A percentile compares a stretch with the other conserved stretches of the same genome.
phyloP scores from a whole-genome alignment of 1,140 invertebrate genomes.

The Drosophila watanabei region DNA sequence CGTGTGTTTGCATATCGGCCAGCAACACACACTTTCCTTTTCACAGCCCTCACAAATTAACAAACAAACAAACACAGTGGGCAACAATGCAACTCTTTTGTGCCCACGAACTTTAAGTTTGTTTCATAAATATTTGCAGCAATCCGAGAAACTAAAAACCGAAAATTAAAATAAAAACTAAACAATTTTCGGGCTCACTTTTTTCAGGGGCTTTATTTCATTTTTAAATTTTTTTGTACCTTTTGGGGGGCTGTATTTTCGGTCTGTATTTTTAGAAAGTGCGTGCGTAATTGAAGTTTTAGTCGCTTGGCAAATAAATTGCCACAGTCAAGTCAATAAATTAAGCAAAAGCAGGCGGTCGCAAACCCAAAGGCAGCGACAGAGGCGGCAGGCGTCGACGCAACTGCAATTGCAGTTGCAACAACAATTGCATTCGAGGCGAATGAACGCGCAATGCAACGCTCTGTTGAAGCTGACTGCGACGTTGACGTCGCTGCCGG shows the following conservation, averaged over 20 bases:
- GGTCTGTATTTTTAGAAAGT: constrained; percentile 74
- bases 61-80: constrained; percentile 8
- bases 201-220: constrained; percentile 18
- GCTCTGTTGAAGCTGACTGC: constrained; percentile 38
- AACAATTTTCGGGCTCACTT: constrained; percentile 20
- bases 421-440: constrained; percentile 50
- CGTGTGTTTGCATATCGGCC: constrained; percentile 56
- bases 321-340: constrained; percentile 77
- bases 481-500: constrained; percentile 48
- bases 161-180: constrained; percentile 20
- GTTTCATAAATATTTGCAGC: constrained; percentile 77
- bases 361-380: constrained; percentile 8
- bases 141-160: constrained; percentile 21
- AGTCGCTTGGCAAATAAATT: constrained; percentile 77
- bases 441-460: constrained; percentile 60
- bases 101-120: constrained; percentile 56
- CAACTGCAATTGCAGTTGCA: constrained; percentile 28
- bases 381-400: constrained; percentile 9
- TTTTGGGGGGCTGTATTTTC: neutral
- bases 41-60: constrained; percentile 46
- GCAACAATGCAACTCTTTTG: constrained; percentile 71
- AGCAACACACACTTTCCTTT: constrained; percentile 69
- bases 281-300: constrained; percentile 75
- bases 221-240: constrained; percentile 5
- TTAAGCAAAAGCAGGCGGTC: constrained; percentile 59